Percentiles rank a stretch among this genome's conserved stretches.
These are phyloP conservation scores for Eurystomus glaucurus DNA, from an alignment of 2,797 vertebrate species.

Conservation along the genomic window DNA sequence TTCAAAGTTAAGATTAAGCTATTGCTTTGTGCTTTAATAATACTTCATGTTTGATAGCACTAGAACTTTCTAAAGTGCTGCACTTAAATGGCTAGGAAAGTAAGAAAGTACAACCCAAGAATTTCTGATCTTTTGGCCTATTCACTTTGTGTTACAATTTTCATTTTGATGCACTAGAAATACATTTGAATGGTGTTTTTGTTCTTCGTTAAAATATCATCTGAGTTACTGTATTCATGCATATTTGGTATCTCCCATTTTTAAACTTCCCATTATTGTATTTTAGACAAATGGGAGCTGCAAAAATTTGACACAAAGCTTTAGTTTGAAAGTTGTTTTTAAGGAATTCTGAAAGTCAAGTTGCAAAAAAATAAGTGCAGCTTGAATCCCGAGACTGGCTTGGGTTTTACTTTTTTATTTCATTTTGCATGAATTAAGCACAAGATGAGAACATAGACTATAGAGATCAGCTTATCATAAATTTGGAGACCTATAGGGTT, in stretches of 20 bases:
- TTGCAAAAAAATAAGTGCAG: not conserved
- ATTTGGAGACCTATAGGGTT: not conserved
- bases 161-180: not conserved
- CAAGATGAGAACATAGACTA: not conserved
- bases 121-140: not conserved
- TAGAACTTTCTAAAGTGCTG: not conserved
- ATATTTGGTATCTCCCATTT: not conserved
- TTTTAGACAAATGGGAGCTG: not conserved
- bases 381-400: not conserved
- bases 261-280: not conserved
- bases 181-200: not conserved
- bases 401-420: not conserved
- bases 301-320: not conserved
- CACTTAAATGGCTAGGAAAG: not conserved
- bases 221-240: not conserved
- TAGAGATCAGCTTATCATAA: not conserved
- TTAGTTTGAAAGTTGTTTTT: not conserved
- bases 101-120: not conserved
- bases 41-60: not conserved
- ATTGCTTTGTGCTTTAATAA: not conserved
- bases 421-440: not conserved
- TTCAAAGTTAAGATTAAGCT: not conserved
- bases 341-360: not conserved
- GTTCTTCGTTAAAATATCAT: not conserved
- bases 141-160: not conserved